Percentiles rank a stretch among this genome's conserved stretches.
phyloP scores from a whole-genome alignment of 2,888 invertebrate species.

The Horisme vitalbata region DNA sequence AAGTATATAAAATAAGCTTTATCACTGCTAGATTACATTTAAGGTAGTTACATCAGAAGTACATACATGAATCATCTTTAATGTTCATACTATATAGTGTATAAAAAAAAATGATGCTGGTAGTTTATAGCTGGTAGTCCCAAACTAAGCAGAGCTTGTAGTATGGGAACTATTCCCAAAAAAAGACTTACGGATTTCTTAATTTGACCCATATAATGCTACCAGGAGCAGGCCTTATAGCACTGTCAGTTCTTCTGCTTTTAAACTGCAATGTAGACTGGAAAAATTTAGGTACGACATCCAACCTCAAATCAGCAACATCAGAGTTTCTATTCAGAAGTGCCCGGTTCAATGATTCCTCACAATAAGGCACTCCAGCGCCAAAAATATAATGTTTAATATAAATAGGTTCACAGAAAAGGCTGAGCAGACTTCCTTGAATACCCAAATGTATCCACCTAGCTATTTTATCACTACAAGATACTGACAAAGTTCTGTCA shows the following conservation, averaged over 20 bases:
- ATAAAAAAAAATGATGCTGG: too few relatives aligned
- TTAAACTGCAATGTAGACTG: constrained; percentile 52
- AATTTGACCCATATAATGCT: constrained; percentile 66
- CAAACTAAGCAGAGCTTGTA: too few relatives aligned
- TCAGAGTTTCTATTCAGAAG: constrained; percentile 60
- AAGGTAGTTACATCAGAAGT: too few relatives aligned
- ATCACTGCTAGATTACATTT: too few relatives aligned
- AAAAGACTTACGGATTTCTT: constrained; percentile 48
- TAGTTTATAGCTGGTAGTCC: too few relatives aligned
- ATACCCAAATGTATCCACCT: constrained; percentile 94
- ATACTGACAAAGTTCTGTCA: constrained; percentile 93
- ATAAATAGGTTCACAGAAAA: constrained; percentile 86
- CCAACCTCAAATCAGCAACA: constrained; percentile 20
- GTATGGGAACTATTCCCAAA: not conserved
- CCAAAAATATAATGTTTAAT: constrained; percentile 88
- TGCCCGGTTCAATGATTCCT: constrained; percentile 82
- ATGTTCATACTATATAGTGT: too few relatives aligned
- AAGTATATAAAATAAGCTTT: too few relatives aligned
- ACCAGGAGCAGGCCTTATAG: constrained; percentile 53
- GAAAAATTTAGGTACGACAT: constrained; percentile 47
- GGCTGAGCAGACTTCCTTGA: constrained; percentile 90
- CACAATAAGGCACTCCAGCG: constrained; percentile 84
- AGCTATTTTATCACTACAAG: constrained; percentile 97
- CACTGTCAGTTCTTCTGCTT: constrained; percentile 42
- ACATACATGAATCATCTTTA: too few relatives aligned